Conservation (phyloP, 2,113 vertebrate genomes). For the Eulemur rufifrons region DNA sequence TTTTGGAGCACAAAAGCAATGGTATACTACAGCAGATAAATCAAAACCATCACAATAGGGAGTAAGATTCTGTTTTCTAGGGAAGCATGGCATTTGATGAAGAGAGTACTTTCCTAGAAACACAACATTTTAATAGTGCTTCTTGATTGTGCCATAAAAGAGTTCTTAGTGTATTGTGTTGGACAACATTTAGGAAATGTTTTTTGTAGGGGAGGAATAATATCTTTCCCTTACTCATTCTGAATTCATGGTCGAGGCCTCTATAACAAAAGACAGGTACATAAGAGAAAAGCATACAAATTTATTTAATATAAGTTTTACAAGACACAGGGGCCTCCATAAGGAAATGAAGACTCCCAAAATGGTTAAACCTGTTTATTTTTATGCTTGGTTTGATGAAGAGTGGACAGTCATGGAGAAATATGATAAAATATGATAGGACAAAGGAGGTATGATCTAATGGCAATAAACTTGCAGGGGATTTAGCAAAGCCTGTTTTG, state of each 20-base stretch:
- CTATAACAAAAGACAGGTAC: background rate
- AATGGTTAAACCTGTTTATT: background rate
- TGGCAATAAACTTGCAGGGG: background rate
- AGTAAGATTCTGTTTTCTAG: constrained; percentile 52
- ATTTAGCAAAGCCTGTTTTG: background rate
- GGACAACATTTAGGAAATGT: constrained; percentile 61
- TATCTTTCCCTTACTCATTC: background rate
- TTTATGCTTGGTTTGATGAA: background rate
- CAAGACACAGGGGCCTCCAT: background rate
- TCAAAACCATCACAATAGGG: constrained; percentile 23
- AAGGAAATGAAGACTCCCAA: background rate
- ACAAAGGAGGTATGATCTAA: background rate
- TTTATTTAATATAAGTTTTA: background rate
- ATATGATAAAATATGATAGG: background rate
- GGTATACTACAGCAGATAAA: constrained; percentile 28
- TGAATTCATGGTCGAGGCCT: background rate
- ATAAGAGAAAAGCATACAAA: background rate
- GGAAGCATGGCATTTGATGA: constrained; percentile 51
- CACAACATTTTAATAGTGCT: constrained; percentile 44
- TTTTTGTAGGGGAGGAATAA: background rate
- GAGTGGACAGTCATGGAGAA: background rate
- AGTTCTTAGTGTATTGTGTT: constrained; percentile 58
- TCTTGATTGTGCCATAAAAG: constrained; percentile 50
- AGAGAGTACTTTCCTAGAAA: constrained; percentile 61
- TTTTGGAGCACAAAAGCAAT: constrained; percentile 55